A percentile compares a stretch with the other conserved stretches of the same genome.
phyloP scores from a whole-genome alignment of 2,888 invertebrate genomes.

The Onthophagus sagittarius region DNA sequence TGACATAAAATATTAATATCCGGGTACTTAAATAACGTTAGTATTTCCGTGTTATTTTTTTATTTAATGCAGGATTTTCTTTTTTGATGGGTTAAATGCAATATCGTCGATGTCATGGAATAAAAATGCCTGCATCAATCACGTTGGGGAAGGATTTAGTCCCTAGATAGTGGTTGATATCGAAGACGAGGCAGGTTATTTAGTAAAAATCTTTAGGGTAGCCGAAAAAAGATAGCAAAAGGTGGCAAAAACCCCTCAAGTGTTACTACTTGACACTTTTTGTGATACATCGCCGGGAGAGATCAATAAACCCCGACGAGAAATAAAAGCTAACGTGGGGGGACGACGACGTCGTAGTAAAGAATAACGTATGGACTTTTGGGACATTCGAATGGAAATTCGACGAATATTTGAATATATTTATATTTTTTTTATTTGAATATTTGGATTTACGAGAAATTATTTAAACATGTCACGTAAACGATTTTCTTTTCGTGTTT shows the following conservation, averaged over 20 bases:
- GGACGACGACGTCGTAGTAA: not conserved
- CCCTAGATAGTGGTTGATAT: not conserved
- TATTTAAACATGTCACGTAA: not conserved
- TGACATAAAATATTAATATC: not conserved
- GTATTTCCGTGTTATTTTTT: too few relatives aligned
- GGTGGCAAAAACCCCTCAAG: not conserved
- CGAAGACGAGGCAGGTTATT: not conserved
- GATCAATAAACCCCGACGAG: not conserved
- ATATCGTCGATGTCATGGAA: not conserved
- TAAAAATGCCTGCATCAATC: not conserved
- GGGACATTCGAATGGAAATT: not conserved
- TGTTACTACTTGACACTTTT: not conserved
- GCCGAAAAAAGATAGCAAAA: not conserved
- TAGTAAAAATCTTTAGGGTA: not conserved
- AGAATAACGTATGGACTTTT: not conserved
- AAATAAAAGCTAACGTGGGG: not conserved
- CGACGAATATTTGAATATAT: not conserved
- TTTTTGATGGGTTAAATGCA: not conserved
- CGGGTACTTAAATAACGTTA: too few relatives aligned
- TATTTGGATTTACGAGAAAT: not conserved
- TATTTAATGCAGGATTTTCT: too few relatives aligned
- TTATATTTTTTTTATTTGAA: not conserved
- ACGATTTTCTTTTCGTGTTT: not conserved
- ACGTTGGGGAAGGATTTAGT: not conserved
- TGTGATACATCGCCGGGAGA: not conserved